Conservation (phyloP, 2,888 invertebrate species). For the Entomobrya multifasciata region DNA sequence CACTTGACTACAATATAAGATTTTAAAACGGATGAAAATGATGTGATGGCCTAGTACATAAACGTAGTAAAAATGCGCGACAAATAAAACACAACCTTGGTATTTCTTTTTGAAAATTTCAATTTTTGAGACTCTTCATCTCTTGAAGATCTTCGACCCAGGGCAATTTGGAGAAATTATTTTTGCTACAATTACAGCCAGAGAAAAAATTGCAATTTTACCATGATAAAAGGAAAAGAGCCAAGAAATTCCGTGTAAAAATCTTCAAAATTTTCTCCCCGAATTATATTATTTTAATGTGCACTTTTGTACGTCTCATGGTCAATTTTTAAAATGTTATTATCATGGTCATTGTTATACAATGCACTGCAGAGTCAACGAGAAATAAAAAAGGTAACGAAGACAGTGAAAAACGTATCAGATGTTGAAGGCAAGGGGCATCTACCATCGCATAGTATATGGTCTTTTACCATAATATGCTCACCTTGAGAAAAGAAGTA, state of each 20-base stretch:
- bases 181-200: not conserved
- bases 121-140: no score
- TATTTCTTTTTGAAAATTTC: no score
- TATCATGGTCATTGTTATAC: not conserved
- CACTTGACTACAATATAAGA: no score
- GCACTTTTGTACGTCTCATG: not conserved
- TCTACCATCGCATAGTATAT: no score
- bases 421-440: no score
- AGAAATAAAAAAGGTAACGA: not conserved
- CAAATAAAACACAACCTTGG: no score
- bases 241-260: not conserved
- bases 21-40: no score
- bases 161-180: not conserved
- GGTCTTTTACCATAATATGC: no score
- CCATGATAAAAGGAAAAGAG: not conserved
- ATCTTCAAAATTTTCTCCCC: not conserved
- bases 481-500: constrained; percentile 29
- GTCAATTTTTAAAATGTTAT: not conserved
- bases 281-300: constrained; percentile 1
- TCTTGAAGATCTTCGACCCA: not conserved
- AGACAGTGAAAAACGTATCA: no score
- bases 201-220: not conserved
- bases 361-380: constrained; percentile 15
- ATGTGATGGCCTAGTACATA: no score
- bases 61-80: no score